Evolutionary conservation across 2,797 vertebrate genomes (phyloP).

Genomic region (Ctenopoma multispine): DNA sequence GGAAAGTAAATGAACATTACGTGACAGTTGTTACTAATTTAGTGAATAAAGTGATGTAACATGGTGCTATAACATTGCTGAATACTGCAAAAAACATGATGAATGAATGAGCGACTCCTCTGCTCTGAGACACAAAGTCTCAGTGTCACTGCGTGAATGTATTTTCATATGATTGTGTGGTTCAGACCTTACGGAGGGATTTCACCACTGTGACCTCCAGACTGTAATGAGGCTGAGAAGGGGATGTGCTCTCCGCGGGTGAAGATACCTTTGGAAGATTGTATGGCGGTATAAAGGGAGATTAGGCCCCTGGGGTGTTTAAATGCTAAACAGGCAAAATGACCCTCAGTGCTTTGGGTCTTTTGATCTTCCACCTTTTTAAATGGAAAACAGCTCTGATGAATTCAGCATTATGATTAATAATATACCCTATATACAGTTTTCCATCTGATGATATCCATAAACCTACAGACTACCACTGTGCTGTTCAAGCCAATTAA

Average conservation of each 20-base stretch:
- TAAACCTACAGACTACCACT: neutral
- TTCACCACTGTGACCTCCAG: conserved; percentile 59
- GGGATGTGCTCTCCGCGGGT: conserved; percentile 32
- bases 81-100: neutral
- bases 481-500: conserved; percentile 19
- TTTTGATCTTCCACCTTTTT: conserved; percentile 76
- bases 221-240: conserved; percentile 42
- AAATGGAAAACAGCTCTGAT: conserved; percentile 75
- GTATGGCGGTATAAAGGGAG: conserved; percentile 42
- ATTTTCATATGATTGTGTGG: conserved; percentile 21
- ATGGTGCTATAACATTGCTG: no score
- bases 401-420: conserved; percentile 54
- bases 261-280: conserved; percentile 59
- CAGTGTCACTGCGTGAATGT: conserved; percentile 14
- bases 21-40: conserved; percentile 29
- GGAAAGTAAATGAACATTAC: conserved; percentile 2
- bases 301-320: conserved; percentile 60
- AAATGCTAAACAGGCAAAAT: conserved; percentile 79
- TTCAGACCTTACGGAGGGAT: conserved; percentile 14
- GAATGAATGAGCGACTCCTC: no score
- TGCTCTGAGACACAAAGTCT: conserved; percentile 5
- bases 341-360: conserved; percentile 48
- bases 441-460: conserved; percentile 20
- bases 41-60: neutral
- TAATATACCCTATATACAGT: conserved; percentile 17